These are phyloP conservation scores for Calliopsis andreniformis DNA, from an alignment of 1,140 invertebrate species.

Conservation along the genomic window DNA sequence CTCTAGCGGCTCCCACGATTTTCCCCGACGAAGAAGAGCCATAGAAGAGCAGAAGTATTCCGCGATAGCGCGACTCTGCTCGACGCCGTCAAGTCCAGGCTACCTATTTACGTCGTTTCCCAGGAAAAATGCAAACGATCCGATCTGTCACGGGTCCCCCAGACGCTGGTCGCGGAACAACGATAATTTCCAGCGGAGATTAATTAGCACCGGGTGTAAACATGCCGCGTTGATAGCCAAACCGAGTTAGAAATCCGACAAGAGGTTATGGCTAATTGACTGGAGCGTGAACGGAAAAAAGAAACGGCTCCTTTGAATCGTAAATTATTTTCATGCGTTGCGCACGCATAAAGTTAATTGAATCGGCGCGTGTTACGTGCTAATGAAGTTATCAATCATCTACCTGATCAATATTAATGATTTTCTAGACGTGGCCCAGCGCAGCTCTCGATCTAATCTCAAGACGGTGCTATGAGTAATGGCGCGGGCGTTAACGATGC, in stretches of 20 bases:
- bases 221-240: not conserved
- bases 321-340: conserved; percentile 20
- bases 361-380: conserved; percentile 32
- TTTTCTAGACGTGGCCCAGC: conserved; percentile 23
- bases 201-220: conserved; percentile 14
- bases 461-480: conserved; percentile 9
- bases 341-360: conserved; percentile 28
- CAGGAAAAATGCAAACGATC: conserved; percentile 41
- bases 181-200: conserved; percentile 20
- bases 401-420: conserved; percentile 54
- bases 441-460: conserved; percentile 28
- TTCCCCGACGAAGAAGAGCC: not conserved
- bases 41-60: conserved; percentile 30
- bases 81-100: conserved; percentile 46
- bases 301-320: conserved; percentile 24
- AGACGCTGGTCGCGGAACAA: conserved; percentile 35
- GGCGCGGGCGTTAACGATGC: not conserved
- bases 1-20: conserved; percentile 15
- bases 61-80: conserved; percentile 37
- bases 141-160: not conserved
- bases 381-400: conserved; percentile 49
- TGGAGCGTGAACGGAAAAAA: conserved; percentile 8
- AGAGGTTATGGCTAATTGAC: conserved; percentile 50
- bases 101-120: conserved; percentile 39
- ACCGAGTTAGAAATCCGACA: conserved; percentile 9